A percentile compares a stretch with the other conserved stretches of the same genome.
phyloP scores from a whole-genome alignment of 2,113 vertebrate genomes.

The Rhinolophus sinicus region DNA sequence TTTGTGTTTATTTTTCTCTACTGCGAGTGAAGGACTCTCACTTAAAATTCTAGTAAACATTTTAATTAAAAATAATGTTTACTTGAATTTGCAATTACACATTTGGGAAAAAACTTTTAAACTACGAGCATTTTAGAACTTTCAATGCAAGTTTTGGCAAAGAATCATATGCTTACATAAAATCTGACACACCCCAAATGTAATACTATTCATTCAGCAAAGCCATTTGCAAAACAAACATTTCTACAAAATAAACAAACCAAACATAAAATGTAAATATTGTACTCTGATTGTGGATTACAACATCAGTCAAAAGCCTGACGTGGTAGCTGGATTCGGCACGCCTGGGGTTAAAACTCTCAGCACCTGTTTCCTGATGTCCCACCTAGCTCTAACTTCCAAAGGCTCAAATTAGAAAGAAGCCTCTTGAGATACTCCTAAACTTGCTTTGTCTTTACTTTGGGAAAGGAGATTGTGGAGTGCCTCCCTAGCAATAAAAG shows the following conservation, averaged over 20 bases:
- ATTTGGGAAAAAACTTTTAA: background rate
- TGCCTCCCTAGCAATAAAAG: background rate
- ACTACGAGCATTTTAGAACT: background rate
- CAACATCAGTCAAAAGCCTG: background rate
- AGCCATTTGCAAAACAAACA: constrained; percentile 24
- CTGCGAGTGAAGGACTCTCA: background rate
- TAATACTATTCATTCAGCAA: background rate
- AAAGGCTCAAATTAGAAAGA: background rate
- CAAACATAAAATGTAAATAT: background rate
- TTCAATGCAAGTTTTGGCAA: constrained; percentile 23
- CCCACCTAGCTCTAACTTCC: background rate
- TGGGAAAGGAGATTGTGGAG: background rate
- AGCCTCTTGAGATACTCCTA: background rate
- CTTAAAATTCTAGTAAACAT: background rate
- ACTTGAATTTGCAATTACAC: background rate
- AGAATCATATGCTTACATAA: background rate
- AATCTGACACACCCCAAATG: background rate
- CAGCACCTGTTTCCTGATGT: background rate
- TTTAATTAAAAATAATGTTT: background rate
- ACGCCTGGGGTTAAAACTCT: background rate
- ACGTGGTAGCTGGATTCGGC: background rate
- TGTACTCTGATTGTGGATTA: background rate
- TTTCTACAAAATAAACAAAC: background rate
- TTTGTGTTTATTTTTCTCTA: constrained; percentile 5
- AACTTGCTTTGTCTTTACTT: background rate